These are phyloP conservation scores for Mactra quadrangularis DNA, from an alignment of 1,140 invertebrate species.

Conservation along the genomic window DNA sequence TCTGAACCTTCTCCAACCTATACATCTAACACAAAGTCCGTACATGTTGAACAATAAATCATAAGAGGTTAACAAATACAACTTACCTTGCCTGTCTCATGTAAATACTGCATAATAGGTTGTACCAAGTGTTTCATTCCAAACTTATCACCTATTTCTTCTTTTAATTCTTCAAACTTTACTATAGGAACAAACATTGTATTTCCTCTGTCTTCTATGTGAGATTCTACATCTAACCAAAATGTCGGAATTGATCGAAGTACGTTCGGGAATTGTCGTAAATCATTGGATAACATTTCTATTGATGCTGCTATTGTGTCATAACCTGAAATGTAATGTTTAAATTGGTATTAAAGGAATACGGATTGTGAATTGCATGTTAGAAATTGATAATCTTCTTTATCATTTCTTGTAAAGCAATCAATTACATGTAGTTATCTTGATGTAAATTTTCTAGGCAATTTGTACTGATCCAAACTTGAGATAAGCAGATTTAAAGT, in stretches of 20 bases:
- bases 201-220: slow-evolving; percentile 79
- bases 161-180: slow-evolving; percentile 71
- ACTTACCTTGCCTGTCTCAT: slow-evolving; percentile 79
- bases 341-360: too few relatives aligned
- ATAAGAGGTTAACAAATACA: too few relatives aligned
- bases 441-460: too few relatives aligned
- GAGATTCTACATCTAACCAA: slow-evolving; percentile 80
- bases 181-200: slow-evolving; percentile 77
- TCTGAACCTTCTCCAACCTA: too few relatives aligned
- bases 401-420: too few relatives aligned
- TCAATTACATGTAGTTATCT: too few relatives aligned
- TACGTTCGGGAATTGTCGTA: slow-evolving; percentile 77
- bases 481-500: too few relatives aligned
- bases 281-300: slow-evolving; percentile 70
- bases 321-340: slow-evolving; percentile 73
- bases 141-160: slow-evolving; percentile 76
- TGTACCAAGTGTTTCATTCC: slow-evolving; percentile 79
- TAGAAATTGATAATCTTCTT: too few relatives aligned
- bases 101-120: slow-evolving; percentile 76
- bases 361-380: too few relatives aligned
- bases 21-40: too few relatives aligned
- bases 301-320: slow-evolving; percentile 74
- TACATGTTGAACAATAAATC: too few relatives aligned
- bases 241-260: slow-evolving; percentile 79
- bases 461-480: too few relatives aligned